Conservation (phyloP, 2,888 invertebrate genomes). For the Drepana falcataria region DNA sequence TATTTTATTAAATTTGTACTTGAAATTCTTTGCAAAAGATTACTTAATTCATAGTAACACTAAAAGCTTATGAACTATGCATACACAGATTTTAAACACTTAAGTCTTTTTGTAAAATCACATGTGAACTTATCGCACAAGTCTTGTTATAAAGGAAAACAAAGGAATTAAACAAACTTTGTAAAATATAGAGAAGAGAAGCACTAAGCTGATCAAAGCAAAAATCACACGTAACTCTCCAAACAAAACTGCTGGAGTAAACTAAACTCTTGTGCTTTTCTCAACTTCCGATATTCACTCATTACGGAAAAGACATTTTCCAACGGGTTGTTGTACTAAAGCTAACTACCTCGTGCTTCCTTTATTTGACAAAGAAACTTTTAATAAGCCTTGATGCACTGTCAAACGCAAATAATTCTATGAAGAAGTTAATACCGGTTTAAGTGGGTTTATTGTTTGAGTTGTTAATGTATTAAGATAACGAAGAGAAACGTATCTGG, state of each 20-base stretch:
- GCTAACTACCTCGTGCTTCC: constrained; percentile 36
- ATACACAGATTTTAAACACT: too few relatives aligned
- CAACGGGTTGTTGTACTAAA: constrained; percentile 42
- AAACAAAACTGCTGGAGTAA: constrained; percentile 8
- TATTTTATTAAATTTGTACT: too few relatives aligned
- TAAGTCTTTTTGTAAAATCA: too few relatives aligned
- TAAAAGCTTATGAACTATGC: too few relatives aligned
- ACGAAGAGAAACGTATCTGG: constrained; percentile 42
- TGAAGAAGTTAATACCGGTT: neutral
- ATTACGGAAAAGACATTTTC: constrained; percentile 31
- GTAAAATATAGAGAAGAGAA: neutral
- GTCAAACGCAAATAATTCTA: neutral
- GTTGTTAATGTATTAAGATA: constrained; percentile 34
- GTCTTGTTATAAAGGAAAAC: too few relatives aligned
- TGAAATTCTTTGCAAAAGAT: too few relatives aligned
- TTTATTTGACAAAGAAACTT: constrained; percentile 46
- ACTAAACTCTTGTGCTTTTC: constrained; percentile 12
- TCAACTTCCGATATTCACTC: constrained; percentile 30
- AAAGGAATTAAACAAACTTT: neutral
- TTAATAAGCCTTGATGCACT: constrained; percentile 36
- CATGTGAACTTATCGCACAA: too few relatives aligned
- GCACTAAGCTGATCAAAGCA: neutral
- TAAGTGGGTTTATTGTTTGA: constrained; percentile 8
- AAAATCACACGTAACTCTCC: neutral
- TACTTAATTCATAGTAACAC: too few relatives aligned